Evolutionary conservation across 2,113 vertebrate genomes (phyloP).

Genomic region (Antechinus flavipes): DNA sequence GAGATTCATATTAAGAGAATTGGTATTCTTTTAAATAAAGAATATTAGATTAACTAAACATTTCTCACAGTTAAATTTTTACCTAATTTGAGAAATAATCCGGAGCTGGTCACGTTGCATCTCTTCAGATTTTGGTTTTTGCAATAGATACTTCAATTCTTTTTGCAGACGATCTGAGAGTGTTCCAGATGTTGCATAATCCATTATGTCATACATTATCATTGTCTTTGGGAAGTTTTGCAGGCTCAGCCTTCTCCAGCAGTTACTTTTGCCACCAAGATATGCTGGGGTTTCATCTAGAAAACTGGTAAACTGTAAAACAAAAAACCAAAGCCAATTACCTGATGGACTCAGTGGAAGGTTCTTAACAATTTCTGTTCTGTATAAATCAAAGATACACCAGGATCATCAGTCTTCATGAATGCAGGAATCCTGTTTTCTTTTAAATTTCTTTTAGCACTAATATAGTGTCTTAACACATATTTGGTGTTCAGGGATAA

Average conservation of each 20-base stretch:
- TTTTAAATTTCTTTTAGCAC: neutral
- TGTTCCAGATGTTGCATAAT: conserved; percentile 76
- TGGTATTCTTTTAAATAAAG: conserved; percentile 1
- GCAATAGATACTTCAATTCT: conserved; percentile 77
- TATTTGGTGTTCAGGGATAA: neutral
- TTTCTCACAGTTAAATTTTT: conserved; percentile 55
- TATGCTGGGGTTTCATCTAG: conserved; percentile 81
- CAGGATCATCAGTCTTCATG: neutral
- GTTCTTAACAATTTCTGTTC: neutral
- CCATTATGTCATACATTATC: conserved; percentile 77
- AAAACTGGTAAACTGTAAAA: conserved; percentile 78
- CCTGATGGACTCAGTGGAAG: neutral
- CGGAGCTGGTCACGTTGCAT: conserved; percentile 65
- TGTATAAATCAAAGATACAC: neutral
- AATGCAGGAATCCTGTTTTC: neutral
- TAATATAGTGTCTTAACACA: neutral
- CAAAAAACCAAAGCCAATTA: conserved; percentile 56
- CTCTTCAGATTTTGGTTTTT: conserved; percentile 74
- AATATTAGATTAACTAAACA: conserved; percentile 47
- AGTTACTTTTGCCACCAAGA: conserved; percentile 82
- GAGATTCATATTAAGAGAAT: neutral
- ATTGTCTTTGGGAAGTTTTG: conserved; percentile 77
- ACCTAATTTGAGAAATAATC: conserved; percentile 79
- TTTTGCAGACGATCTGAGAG: conserved; percentile 74
- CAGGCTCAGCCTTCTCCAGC: conserved; percentile 81